Base-by-base conservation (phyloP, 2,113 vertebrate genomes). In the Todiramphus chloris region DNA sequence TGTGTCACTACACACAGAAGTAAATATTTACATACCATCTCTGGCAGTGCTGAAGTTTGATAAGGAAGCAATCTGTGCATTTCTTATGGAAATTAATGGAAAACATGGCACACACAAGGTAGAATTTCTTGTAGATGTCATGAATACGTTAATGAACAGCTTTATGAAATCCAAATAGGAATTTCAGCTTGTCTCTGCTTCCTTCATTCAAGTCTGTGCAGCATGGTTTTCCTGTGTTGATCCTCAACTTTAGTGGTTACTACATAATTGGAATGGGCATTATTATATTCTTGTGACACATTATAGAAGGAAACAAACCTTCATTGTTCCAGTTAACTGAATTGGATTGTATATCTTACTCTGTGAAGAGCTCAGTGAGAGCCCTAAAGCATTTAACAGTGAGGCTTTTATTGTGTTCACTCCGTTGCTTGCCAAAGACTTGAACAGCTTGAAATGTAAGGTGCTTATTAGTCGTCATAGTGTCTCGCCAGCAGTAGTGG, bases 321-420 rank as follows among this genome's bases (percentile, higher is more conserved):
- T 70, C 56, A 83, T 91, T 96, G 72, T 96, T 94, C 51, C 64
- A 13, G 10, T 83, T 69, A 88, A 48, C 50, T 87, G 90, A 91
- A 46, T 74, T 93, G 68, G 83, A 76, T 83, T 94, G 67, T 83
- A 1, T 88, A 19, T 95, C 85, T 90, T 95, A 70, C 55, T 93
- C 67, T 91, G 68, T 79, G 76, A 92, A 91, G 63, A 93, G 67
- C 73, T 85, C 70, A 77, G 0, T 91, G 86, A 69, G 76, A 91
- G 74, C 60, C 53, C 73, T 48, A 41, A 73, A 96, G 72, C 93
- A 69, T 60, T 50, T 56, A 83, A 94, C 86, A 95, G 78, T 77
- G 80, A 92, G 50, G 93, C 87, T 81, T 89, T 96, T 86, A 91
- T 93, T 94, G 80, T 93, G 84, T 53, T 89, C 51, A 3, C 66